A percentile compares a stretch with the other conserved stretches of the same genome.
Evolutionary conservation across 2,797 vertebrate genomes (phyloP).

Genomic region (Melanogrammus aeglefinus): DNA sequence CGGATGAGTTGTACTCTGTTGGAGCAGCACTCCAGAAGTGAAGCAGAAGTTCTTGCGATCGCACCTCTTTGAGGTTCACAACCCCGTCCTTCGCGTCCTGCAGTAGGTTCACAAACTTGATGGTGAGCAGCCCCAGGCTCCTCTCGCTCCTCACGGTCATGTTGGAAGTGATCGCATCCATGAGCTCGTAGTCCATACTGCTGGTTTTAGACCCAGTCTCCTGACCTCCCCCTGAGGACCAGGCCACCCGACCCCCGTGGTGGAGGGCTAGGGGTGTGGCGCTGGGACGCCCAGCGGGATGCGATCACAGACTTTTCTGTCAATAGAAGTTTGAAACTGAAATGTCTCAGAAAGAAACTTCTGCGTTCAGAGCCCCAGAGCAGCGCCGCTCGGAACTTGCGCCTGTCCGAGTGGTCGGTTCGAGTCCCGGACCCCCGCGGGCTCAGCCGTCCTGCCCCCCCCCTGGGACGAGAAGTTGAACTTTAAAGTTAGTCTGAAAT

Average conservation of each 20-base stretch:
- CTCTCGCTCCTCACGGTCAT: conserved; percentile 86
- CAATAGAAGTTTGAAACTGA: neutral
- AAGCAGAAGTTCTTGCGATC: conserved; percentile 14
- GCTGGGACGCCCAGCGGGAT: too few relatives aligned
- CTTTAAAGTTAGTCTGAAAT: neutral
- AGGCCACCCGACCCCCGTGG: too few relatives aligned
- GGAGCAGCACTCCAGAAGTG: too few relatives aligned
- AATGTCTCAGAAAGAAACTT: neutral
- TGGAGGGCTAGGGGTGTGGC: too few relatives aligned
- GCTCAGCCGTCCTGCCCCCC: too few relatives aligned
- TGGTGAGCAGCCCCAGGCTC: conserved; percentile 92
- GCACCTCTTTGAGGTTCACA: conserved; percentile 87
- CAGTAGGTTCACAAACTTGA: conserved; percentile 93
- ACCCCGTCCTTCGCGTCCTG: conserved; percentile 96
- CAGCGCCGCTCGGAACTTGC: neutral
- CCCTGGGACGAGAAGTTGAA: neutral
- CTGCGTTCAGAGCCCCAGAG: neutral
- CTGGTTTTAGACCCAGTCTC: too few relatives aligned
- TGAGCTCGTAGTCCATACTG: conserved; percentile 28
- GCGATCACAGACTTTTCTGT: too few relatives aligned
- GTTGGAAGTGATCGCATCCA: conserved; percentile 73
- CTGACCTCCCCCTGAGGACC: too few relatives aligned
- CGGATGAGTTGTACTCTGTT: too few relatives aligned
- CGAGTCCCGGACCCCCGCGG: too few relatives aligned
- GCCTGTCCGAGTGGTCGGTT: neutral